Evolutionary conservation across 2,888 invertebrate species (phyloP), one percentile per base, ranked within the genome.

Genomic region (Caenorhabditis sp.): DNA sequence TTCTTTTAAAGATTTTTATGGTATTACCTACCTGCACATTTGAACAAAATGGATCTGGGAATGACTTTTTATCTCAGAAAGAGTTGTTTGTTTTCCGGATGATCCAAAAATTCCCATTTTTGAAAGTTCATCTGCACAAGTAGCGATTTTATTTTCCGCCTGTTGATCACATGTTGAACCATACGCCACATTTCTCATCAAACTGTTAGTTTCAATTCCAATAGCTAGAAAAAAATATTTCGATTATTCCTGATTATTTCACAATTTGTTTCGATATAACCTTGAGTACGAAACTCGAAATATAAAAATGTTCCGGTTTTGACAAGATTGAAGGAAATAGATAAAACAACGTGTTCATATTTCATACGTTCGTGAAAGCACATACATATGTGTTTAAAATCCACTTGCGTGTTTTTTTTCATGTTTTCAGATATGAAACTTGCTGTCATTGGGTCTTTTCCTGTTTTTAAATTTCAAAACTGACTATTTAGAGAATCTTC

Each of bases 11-110:
- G n/a, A 25, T 25, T 12, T 20, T 17, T 50, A 53, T 53, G 7
- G 8, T 23, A 7, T 23, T 52, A 14, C 65, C 71, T 60, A 83
- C 83, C 60, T 60, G 78, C 83, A 83, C 67, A 82, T 76, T 56
- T 78, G 75, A 3, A 69, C 63, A 50, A 83, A 77, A 66, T 79
- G 76, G 23, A 75, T 38, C 31, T 74, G 75, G 1, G 76, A 76
- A 31, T 74, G 79, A n/a, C 70, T 72, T 70, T 76, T 76, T 59
- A 83, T 73, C 31, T 76, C 76, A 20, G 67, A 62, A 14, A 80
- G 31, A 1, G 77, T 70, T 4, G 76, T 56, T 38, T 72, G 71
- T 23, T 72, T 71, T 4, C 65, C 64, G 49, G 38, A 53, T 38
- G 65, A 49, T 31, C 72, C 67, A 50, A 80, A 80, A 0, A 80